Base-by-base conservation (phyloP, 1,140 invertebrate genomes). In the Neelides sp. region DNA sequence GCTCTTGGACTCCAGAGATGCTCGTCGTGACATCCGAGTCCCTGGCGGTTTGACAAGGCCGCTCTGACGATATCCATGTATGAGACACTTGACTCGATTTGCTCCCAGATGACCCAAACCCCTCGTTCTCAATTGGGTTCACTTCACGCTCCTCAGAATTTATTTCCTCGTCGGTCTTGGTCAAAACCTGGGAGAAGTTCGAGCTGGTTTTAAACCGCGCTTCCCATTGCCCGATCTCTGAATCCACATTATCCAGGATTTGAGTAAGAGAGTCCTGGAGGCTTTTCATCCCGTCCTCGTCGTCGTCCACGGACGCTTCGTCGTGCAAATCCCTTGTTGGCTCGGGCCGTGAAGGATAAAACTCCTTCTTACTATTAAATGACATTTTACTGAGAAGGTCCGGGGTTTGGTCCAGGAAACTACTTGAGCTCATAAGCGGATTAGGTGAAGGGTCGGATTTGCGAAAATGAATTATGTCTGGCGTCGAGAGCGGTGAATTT, bases 41-140 rank as follows among this genome's bases (percentile, higher is more conserved):
- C 17, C 55, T 46, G 4, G 45, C 59, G 23, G 34, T 45, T 39
- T 54, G 52, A 1, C 39, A 35, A 0, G 59, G 55, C 47, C 57
- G 55, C 13, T 54, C n/a, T n/a, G 58, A 32, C 23, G 52, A 57
- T 12, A 61, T 61, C 59, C 59, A 61, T 8, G 59, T 61, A 20
- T 61, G 59, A 1, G 55, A 57, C 15, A 61, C 50, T 44, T 55
- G 48, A 35, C 22, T 43, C 17, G 17, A 28, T 17, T 28, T 45
- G 15, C 17, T 20, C 15, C 8, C 13, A 3, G 22, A 15, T 24
- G 24, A 22, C 13, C n/a, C n/a, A n/a, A n/a, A n/a, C n/a, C n/a
- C n/a, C n/a, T n/a, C n/a, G n/a, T 36, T 34, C 19, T 35, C 20
- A 22, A 35, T 47, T 12, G 36, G 43, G 27, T 52, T 52, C 0